Evolutionary conservation across 2,888 invertebrate genomes (phyloP).

Genomic region (Neocrepidodera transversa): DNA sequence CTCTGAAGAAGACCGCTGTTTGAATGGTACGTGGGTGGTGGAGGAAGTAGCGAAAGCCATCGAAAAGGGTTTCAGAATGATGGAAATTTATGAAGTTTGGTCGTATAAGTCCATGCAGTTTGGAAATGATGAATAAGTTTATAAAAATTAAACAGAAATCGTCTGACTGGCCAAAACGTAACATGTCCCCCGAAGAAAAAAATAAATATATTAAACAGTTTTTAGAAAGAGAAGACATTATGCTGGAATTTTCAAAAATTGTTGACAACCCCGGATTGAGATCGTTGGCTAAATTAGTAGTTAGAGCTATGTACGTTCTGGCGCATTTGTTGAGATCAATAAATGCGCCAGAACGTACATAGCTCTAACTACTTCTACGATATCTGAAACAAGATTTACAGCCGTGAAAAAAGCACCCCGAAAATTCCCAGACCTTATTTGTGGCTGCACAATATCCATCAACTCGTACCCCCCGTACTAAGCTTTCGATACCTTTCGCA

Average conservation of each 20-base stretch:
- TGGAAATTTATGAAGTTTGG: too few species aligned
- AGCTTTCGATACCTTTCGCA: too few species aligned
- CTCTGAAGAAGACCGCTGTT: slow-evolving; percentile 30
- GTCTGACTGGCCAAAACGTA: slow-evolving; percentile 44
- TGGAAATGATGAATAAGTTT: slow-evolving; percentile 51
- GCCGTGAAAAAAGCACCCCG: too few species aligned
- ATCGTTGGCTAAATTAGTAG: slow-evolving; percentile 45
- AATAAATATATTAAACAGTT: slow-evolving; percentile 41
- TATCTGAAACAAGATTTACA: too few species aligned
- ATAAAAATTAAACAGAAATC: slow-evolving; percentile 48
- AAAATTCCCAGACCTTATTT: too few species aligned
- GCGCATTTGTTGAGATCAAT: too few species aligned
- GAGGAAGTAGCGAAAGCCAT: slow-evolving; percentile 52
- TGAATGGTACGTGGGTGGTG: too few species aligned
- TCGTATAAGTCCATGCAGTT: slow-evolving; percentile 49
- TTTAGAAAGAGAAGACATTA: slow-evolving; percentile 40
- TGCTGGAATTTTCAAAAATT: slow-evolving; percentile 39
- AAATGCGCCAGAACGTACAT: too few species aligned
- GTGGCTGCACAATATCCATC: too few species aligned
- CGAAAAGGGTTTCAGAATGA: slow-evolving; percentile 43
- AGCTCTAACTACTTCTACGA: too few species aligned
- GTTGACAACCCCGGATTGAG: slow-evolving; percentile 41
- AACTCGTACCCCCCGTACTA: too few species aligned
- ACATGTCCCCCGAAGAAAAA: slow-evolving; percentile 35
- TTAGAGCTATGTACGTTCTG: slow-evolving; percentile 48